Base-by-base conservation (phyloP, 2,113 vertebrate species). In the Sigmodon hispidus region DNA sequence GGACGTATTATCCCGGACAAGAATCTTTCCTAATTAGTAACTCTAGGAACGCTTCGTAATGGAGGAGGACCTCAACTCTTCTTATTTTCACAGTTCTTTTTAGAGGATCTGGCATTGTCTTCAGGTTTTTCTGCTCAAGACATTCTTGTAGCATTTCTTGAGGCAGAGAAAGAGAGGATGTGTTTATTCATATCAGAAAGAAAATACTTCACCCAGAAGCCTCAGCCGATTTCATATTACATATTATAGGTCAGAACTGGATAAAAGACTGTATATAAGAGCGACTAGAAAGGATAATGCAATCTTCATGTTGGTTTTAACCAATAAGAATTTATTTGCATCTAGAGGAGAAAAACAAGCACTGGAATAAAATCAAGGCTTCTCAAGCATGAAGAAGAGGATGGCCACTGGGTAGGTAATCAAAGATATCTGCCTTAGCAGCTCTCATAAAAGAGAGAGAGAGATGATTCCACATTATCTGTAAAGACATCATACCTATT, bases 121-220 rank as follows among this genome's bases (percentile, higher is more conserved):
- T 87, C 17, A 69, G 43, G 8, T 17, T 48, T 5, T 61, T 80
- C 11, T 48, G 8, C 26, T 63, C 57, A 43, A 11, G 11, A 48
- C 11, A 52, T 31, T 3, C 22, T 69, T 19, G 10, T 36, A 59
- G 2, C 31, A 59, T 40, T 57, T 80, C 29, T 57, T 90, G 72
- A 93, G 73, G 52, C 1, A 86, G 63, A 88, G 70, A 15, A 43
- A 34, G 29, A 65, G 19, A 87, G 40, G 5, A 7, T 40, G 52
- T 83, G 21, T 26, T 61, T 7, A 11, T 89, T 97, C 87, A 59
- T 36, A 81, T 48, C 48, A 43, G 59, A 81, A 94, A 95, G n/a
- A 61, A 76, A 61, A 55, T 3, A 43, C 11, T 70, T 89, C 52
- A 45, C 36, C 65, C n/a, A 55, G 90, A 91, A 84, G 8, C 43